Evolutionary conservation across 2,888 invertebrate species (phyloP).

Genomic region (Pterostichus madidus): DNA sequence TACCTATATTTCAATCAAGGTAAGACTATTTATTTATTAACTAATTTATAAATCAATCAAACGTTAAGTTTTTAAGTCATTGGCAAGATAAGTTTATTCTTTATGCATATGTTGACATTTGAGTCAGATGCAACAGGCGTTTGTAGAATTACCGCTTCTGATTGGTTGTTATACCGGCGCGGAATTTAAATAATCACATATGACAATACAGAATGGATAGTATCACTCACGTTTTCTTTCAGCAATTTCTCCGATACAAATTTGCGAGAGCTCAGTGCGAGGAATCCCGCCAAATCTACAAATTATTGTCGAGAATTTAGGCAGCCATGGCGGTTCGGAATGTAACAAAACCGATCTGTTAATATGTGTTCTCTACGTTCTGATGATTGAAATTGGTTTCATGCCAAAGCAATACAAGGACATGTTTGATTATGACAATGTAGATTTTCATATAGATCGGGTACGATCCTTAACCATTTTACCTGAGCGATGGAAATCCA

Average conservation of each 20-base stretch:
- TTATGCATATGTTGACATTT: constrained; percentile 65
- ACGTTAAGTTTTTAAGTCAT: constrained; percentile 35
- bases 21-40: constrained; percentile 27
- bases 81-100: constrained; percentile 6
- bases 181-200: constrained; percentile 33
- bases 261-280: constrained; percentile 73
- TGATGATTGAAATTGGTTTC: constrained; percentile 76
- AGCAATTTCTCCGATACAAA: constrained; percentile 73
- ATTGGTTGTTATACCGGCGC: constrained; percentile 30
- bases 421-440: constrained; percentile 61
- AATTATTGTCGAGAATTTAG: constrained; percentile 70
- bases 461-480: constrained; percentile 70
- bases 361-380: constrained; percentile 74
- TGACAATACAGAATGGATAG: background rate
- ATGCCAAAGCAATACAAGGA: constrained; percentile 71
- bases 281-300: constrained; percentile 72
- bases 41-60: constrained; percentile 1
- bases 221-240: constrained; percentile 70
- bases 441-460: constrained; percentile 71
- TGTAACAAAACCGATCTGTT: constrained; percentile 72
- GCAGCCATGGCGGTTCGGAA: constrained; percentile 63
- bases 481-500: constrained; percentile 72
- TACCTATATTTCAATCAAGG: constrained; percentile 17
- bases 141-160: constrained; percentile 28
- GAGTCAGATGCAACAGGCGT: constrained; percentile 64